These are phyloP conservation scores for Tragelaphus scriptus DNA, from an alignment of 2,113 vertebrate genomes.

Conservation along the genomic window DNA sequence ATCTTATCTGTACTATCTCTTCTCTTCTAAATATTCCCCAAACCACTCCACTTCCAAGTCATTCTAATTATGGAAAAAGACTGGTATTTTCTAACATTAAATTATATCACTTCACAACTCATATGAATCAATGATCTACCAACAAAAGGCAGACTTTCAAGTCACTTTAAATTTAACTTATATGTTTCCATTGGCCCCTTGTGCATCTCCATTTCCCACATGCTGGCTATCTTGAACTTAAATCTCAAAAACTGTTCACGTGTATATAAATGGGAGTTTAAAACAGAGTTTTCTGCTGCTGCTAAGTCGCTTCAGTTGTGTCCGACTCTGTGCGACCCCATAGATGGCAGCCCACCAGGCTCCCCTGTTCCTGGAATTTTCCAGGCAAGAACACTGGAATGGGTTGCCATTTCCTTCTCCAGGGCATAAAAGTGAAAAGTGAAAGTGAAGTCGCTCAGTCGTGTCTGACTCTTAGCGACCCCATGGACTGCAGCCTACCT, in stretches of 20 bases:
- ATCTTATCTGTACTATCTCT: neutral
- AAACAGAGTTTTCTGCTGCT: neutral
- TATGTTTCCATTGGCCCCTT: neutral
- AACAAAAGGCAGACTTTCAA: neutral
- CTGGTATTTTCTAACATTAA: neutral
- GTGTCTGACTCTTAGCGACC: rapidly evolving
- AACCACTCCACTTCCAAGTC: neutral
- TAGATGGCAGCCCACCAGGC: no score
- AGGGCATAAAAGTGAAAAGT: no score
- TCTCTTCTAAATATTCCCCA: neutral
- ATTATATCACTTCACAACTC: neutral
- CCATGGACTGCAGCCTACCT: no score
- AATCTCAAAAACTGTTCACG: neutral
- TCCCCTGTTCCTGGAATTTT: no score
- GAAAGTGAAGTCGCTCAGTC: no score
- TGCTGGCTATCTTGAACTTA: neutral
- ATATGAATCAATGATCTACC: neutral
- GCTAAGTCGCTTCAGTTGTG: no score
- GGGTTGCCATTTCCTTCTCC: no score
- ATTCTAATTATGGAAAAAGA: neutral
- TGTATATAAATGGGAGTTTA: neutral
- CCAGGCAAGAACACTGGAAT: no score
- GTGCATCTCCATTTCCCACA: neutral
- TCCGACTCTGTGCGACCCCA: no score
- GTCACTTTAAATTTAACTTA: neutral